Base-by-base conservation (phyloP, 2,797 vertebrate species). In the Thamnophis elegans region DNA sequence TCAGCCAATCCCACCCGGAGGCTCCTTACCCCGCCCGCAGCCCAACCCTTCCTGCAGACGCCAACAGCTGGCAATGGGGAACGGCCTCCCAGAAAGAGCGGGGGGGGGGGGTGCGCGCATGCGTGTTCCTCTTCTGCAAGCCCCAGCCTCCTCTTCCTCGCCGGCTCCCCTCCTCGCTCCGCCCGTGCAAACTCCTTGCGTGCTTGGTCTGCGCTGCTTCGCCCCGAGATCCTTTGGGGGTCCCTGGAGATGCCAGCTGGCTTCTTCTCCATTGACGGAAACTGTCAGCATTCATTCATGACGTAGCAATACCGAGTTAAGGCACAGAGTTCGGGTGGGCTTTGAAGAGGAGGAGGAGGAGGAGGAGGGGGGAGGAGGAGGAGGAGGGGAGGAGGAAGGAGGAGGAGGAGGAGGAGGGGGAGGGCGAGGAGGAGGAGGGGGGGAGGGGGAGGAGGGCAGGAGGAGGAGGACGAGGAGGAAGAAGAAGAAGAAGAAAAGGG, bases 241-340 rank as follows among this genome's bases (percentile, higher is more conserved):
- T 20, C 14, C 16, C 16, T 10, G 68, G 68, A 10, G 7, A 20
- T 20, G 16, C 68, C 68, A 10, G 7, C 8, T 42, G 68, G 8
- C 68, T 20, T 22, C 68, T 20, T 42, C 8, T 78, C 2, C 3
- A 2, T 4, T 10, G 18, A 1, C 68, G 36, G 65, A 9, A 73
- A n/a, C n/a, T 1, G 0, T 20, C 4, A 7, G 36, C 9, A 16
- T 36, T 20, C 32, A 9, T 36, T 73, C 1, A 20, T 3, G 32
- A 22, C 8, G 8, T 0, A 9, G 8, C 32, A 9, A 1, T 20
- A 18, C 1, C 68, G 8, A 20, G 16, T 36, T 3, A 20, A 36
- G 73, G 68, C 68, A 1, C 68, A 36, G 3, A 36, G 16, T 10
- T 60, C 10, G 5, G 16, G n/a, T 6, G n/a, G 65, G 32, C 65